Evolutionary conservation across 2,888 invertebrate species (phyloP).

Genomic region (Notodonta dromedarius): DNA sequence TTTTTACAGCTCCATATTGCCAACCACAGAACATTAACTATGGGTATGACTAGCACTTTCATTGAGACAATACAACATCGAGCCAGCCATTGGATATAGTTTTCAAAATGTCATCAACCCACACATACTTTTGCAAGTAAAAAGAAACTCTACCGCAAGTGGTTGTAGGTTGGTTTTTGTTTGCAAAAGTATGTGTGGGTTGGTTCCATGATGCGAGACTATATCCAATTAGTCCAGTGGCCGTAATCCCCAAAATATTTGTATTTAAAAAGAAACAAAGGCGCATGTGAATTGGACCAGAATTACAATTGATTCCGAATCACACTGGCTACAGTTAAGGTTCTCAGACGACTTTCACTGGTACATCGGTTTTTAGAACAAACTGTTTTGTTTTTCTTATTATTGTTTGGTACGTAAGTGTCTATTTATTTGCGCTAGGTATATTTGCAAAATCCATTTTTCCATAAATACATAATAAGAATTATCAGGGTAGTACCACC

Average conservation of each 20-base stretch:
- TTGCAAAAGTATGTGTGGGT: too few relatives aligned
- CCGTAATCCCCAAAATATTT: slow-evolving; percentile 39
- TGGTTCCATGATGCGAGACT: too few relatives aligned
- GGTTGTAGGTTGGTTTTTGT: too few relatives aligned
- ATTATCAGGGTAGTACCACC: too few relatives aligned
- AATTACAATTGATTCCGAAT: slow-evolving; percentile 42
- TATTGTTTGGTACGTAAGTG: too few relatives aligned
- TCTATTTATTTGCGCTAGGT: too few relatives aligned
- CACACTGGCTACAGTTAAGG: slow-evolving; percentile 32
- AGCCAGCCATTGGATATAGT: slow-evolving; percentile 4
- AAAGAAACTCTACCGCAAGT: too few relatives aligned
- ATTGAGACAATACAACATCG: not conserved
- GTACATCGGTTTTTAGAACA: slow-evolving; percentile 9
- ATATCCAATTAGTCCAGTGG: slow-evolving; percentile 12
- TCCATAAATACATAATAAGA: too few relatives aligned
- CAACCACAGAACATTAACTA: not conserved
- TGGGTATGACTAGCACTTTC: not conserved
- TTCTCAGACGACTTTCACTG: slow-evolving; percentile 45
- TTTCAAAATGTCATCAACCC: too few relatives aligned
- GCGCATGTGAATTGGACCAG: slow-evolving; percentile 45
- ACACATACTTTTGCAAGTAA: too few relatives aligned
- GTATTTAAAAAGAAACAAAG: slow-evolving; percentile 33
- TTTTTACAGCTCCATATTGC: too few relatives aligned
- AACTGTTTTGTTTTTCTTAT: not conserved
- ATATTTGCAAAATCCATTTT: too few relatives aligned